Base-by-base conservation (phyloP, 2,113 vertebrate genomes). In the Syrmaticus mikado region DNA sequence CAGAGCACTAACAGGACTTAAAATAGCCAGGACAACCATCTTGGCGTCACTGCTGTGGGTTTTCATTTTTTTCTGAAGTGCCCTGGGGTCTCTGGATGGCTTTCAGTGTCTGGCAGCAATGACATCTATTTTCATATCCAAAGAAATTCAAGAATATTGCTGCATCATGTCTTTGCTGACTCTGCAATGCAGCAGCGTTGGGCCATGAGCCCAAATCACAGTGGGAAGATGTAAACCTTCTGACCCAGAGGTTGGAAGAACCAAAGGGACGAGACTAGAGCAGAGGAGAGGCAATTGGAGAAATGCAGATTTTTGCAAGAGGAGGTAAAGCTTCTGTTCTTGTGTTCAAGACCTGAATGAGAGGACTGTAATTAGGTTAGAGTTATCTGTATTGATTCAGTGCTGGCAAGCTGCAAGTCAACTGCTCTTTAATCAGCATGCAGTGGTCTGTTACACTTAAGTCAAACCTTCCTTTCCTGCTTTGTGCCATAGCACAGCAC, bases 141-240 rank as follows among this genome's bases (percentile, higher is more conserved):
- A 8, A 89, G 91, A 65, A 82, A 48, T 77, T 87, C 53, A 32
- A 61, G n/a, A 70, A n/a, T 82, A 85, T 85, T 82, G 67, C 94
- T 91, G 82, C 82, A 80, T 95, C 82, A 60, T 77, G 87, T 73
- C 75, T 87, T 95, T 80, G 75, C 93, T 91, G 90, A 92, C 89
- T 89, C 90, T 96, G 94, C 96, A 95, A 46, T 94, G 94, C 92
- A 95, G 94, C 61, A 77, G n/a, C 55, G 8, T 62, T 85, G 94
- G 92, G 94, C 92, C 92, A 30, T 21, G 53, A 94, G 94, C 93
- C 79, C 92, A 92, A 8, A 38, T 82, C 2, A 13, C 7, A 11
- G 50, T 62, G 45, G 60, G 71, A 85, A 85, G 43, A 79, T 58
- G 40, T 0, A 79, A 76, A 89, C 81, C 75, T 79, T 82, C 58